Conservation (phyloP, 2,888 invertebrate species). For the Liodrosophila aerea region DNA sequence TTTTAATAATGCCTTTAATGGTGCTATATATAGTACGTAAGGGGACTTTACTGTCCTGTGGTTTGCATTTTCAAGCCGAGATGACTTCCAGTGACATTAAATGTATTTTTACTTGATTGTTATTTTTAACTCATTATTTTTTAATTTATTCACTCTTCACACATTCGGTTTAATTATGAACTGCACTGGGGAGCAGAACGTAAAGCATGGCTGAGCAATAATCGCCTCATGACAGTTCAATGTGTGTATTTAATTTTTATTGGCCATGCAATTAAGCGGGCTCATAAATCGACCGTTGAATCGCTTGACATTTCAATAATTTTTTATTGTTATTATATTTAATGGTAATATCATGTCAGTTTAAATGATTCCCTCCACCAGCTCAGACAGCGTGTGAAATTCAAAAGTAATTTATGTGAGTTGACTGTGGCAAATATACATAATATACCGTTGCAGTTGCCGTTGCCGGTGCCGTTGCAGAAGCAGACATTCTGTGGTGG, state of each 20-base stretch:
- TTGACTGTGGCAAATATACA: background rate
- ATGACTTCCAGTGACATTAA: conserved; percentile 35
- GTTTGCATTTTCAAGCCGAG: conserved; percentile 38
- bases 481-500: conserved; percentile 10
- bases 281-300: conserved; percentile 32
- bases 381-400: conserved; percentile 8
- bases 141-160: conserved; percentile 42
- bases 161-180: conserved; percentile 50
- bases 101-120: conserved; percentile 30
- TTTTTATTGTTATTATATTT: conserved; percentile 61
- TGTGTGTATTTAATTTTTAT: conserved; percentile 53
- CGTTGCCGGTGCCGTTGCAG: conserved; percentile 3
- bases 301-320: conserved; percentile 55
- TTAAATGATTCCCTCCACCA: conserved; percentile 6
- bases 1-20: conserved; percentile 48
- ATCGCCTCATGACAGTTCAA: conserved; percentile 51
- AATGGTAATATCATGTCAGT: conserved; percentile 40
- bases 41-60: conserved; percentile 25
- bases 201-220: conserved; percentile 55
- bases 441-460: conserved; percentile 12
- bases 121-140: conserved; percentile 22
- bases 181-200: too few species aligned
- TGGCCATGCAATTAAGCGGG: conserved; percentile 53
- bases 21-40: conserved; percentile 17
- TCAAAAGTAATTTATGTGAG: conserved; percentile 33